A percentile compares a stretch with the other conserved stretches of the same genome.
phyloP scores from a whole-genome alignment of 1,140 invertebrate genomes.

The Danaus plexippus region DNA sequence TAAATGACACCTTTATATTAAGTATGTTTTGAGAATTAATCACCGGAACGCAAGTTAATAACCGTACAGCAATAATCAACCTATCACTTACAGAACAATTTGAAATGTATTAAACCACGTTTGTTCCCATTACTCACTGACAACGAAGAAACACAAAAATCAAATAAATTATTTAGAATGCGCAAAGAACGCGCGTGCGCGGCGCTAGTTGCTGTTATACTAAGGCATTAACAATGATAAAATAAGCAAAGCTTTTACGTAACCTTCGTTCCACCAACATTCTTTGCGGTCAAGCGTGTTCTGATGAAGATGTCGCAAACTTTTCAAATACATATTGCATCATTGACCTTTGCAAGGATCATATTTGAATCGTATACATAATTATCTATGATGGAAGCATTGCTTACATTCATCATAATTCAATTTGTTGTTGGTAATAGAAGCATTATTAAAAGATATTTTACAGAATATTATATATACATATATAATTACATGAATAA shows the following conservation, averaged over 20 bases:
- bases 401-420: too few relatives aligned
- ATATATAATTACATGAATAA: too few relatives aligned
- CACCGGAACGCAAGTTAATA: too few relatives aligned
- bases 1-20: too few relatives aligned
- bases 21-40: too few relatives aligned
- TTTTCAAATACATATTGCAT: conserved; percentile 32
- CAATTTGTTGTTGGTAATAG: too few relatives aligned
- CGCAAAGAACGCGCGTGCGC: conserved; percentile 40
- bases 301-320: conserved; percentile 53
- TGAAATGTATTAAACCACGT: conserved; percentile 15
- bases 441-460: too few relatives aligned
- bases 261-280: conserved; percentile 65
- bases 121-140: conserved; percentile 45
- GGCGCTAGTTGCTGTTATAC: conserved; percentile 47
- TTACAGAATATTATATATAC: too few relatives aligned
- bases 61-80: too few relatives aligned
- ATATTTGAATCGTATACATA: not conserved
- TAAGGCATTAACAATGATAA: conserved; percentile 51
- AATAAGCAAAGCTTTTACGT: conserved; percentile 60
- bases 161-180: conserved; percentile 21
- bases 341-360: conserved; percentile 49
- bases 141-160: conserved; percentile 23
- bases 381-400: too few relatives aligned
- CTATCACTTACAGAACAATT: too few relatives aligned
- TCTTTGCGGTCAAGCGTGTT: conserved; percentile 60